Evolutionary conservation across 2,888 invertebrate species (phyloP).

Genomic region (Phymatocera aterrima): DNA sequence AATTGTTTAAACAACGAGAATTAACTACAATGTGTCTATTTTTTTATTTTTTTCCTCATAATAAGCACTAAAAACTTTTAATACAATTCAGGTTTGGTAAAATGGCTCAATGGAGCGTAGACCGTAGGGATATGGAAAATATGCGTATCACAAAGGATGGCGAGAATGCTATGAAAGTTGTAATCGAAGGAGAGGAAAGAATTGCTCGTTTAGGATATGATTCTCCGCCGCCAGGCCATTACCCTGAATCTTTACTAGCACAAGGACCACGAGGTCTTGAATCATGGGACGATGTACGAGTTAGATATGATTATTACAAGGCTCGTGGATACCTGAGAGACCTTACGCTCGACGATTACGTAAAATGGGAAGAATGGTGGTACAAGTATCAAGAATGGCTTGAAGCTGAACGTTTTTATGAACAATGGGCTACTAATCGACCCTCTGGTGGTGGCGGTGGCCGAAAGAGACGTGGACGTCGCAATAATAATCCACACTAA

Average conservation of each 20-base stretch:
- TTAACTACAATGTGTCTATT: no score
- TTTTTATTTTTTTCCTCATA: no score
- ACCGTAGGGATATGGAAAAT: conserved; percentile 90
- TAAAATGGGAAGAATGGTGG: conserved; percentile 98
- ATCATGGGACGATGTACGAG: conserved; percentile 93
- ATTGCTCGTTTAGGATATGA: conserved; percentile 77
- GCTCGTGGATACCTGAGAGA: conserved; percentile 90
- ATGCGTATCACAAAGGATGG: conserved; percentile 91
- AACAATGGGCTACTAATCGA: conserved; percentile 79
- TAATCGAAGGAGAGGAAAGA: conserved; percentile 81
- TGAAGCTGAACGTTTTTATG: conserved; percentile 87
- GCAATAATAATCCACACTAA: conserved; percentile 66
- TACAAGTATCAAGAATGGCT: conserved; percentile 95
- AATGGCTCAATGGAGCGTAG: conserved; percentile 94
- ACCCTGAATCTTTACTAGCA: conserved; percentile 86
- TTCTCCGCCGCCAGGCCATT: conserved; percentile 83
- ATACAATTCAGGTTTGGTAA: conserved; percentile 88
- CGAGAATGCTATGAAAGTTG: conserved; percentile 82
- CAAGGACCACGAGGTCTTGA: conserved; percentile 85
- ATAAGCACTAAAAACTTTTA: conserved; percentile 42
- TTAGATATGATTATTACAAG: conserved; percentile 93
- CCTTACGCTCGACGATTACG: conserved; percentile 87
- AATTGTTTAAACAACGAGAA: no score
- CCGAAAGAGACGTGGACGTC: conserved; percentile 69
- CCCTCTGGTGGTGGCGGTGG: conserved; percentile 72